Percentiles rank a stretch among this genome's conserved stretches.
phyloP scores from a whole-genome alignment of 2,888 invertebrate species.

The Tinea trinotella region DNA sequence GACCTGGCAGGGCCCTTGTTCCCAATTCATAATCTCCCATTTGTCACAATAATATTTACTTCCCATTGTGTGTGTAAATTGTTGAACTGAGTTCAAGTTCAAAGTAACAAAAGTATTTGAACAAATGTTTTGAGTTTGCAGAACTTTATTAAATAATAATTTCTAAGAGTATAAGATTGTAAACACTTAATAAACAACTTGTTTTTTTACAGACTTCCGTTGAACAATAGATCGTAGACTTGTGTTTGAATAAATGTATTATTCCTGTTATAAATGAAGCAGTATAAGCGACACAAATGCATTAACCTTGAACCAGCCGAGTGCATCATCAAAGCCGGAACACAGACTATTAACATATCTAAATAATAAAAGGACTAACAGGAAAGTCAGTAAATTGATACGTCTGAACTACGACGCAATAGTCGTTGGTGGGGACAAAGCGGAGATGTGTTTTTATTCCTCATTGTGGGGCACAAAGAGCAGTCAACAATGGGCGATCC shows the following conservation, averaged over 20 bases:
- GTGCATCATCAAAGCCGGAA: slow-evolving; percentile 11
- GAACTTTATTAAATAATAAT: too few relatives aligned
- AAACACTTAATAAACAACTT: too few relatives aligned
- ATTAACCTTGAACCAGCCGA: slow-evolving; percentile 1
- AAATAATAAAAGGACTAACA: slow-evolving; percentile 20
- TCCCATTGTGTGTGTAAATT: too few relatives aligned
- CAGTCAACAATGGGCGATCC: slow-evolving; percentile 47
- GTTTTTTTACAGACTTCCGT: too few relatives aligned
- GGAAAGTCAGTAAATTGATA: slow-evolving; percentile 35
- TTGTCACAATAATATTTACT: not conserved
- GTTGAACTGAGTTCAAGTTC: too few relatives aligned
- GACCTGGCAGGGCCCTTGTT: not conserved
- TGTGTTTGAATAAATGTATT: too few relatives aligned
- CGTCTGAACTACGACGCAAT: slow-evolving; percentile 32
- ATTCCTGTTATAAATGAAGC: too few relatives aligned
- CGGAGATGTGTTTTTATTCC: slow-evolving; percentile 55
- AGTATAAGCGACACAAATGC: not conserved
- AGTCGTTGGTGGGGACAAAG: slow-evolving; percentile 39
- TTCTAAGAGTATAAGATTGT: too few relatives aligned
- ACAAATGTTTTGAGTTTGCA: too few relatives aligned
- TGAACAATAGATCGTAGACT: too few relatives aligned
- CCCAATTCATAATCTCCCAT: not conserved
- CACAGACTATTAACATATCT: slow-evolving; percentile 14
- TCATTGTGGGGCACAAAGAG: slow-evolving; percentile 51
- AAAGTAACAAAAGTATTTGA: too few relatives aligned